Conservation (phyloP, 1,140 invertebrate genomes). For the Papilio aristodemus region DNA sequence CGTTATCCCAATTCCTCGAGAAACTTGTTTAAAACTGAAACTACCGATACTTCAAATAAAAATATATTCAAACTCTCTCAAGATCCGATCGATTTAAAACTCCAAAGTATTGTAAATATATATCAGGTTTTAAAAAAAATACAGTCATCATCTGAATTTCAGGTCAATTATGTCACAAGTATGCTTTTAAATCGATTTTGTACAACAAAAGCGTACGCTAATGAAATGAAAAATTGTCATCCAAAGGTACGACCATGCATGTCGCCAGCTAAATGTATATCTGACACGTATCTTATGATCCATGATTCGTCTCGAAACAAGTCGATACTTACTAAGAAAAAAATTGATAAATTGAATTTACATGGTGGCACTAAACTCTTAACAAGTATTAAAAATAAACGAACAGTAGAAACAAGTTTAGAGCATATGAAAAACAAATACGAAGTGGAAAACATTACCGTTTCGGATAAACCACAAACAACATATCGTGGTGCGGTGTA, state of each 20-base stretch:
- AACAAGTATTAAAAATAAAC: constrained; percentile 27
- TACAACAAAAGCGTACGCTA: constrained; percentile 1
- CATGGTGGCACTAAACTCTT: constrained; percentile 16
- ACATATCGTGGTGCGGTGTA: neutral
- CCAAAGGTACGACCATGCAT: neutral
- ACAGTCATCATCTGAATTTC: constrained; percentile 15
- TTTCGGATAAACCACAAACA: neutral
- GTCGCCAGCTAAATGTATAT: constrained; percentile 10
- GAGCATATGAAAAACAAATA: neutral
- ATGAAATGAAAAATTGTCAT: neutral
- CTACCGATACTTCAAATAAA: constrained; percentile 4
- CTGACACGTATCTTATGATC: constrained; percentile 18
- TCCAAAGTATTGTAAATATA: constrained; percentile 17
- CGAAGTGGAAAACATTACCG: neutral
- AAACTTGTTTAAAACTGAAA: constrained; percentile 22
- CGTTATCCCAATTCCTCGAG: neutral
- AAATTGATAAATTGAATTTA: constrained; percentile 28
- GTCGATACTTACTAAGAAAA: constrained; percentile 20
- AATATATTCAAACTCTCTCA: neutral
- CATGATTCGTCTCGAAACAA: constrained; percentile 25
- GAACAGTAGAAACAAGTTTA: neutral
- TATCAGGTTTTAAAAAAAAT: constrained; percentile 21
- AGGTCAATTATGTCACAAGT: constrained; percentile 24
- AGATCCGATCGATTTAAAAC: constrained; percentile 10
- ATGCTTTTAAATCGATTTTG: constrained; percentile 28